A percentile compares a stretch with the other conserved stretches of the same genome.
phyloP scores from a whole-genome alignment of 2,888 invertebrate species.

The Erebia ligea region DNA sequence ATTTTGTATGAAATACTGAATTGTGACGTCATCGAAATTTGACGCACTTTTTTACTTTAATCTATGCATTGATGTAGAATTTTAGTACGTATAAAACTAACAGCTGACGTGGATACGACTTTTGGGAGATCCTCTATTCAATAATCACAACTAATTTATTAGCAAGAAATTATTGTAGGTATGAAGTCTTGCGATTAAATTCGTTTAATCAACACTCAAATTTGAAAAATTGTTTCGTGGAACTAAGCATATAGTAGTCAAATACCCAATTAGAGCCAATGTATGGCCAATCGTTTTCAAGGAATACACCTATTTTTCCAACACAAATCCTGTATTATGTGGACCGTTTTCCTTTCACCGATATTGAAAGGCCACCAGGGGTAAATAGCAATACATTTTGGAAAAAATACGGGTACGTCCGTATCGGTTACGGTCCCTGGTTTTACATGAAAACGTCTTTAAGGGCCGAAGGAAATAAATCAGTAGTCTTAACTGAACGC shows the following conservation, averaged over 20 bases:
- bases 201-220: too few species aligned
- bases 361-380: conserved; percentile 15
- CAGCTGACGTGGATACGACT: too few species aligned
- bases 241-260: too few species aligned
- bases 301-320: background rate
- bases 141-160: too few species aligned
- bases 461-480: conserved; percentile 30
- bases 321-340: background rate
- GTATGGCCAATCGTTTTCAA: background rate
- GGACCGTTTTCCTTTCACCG: conserved; percentile 8
- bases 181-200: background rate
- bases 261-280: too few species aligned
- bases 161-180: background rate
- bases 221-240: too few species aligned
- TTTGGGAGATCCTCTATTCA: too few species aligned
- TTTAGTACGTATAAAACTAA: too few species aligned
- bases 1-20: too few species aligned
- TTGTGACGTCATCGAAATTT: too few species aligned
- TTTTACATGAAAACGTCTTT: conserved; percentile 28
- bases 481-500: conserved; percentile 27
- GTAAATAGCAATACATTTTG: conserved; percentile 20
- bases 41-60: too few species aligned
- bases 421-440: conserved; percentile 17
- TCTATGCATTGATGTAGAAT: too few species aligned
- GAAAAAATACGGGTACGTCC: conserved; percentile 14